These are phyloP conservation scores for Hybognathus amarus DNA, from an alignment of 2,797 vertebrate species.

Conservation along the genomic window DNA sequence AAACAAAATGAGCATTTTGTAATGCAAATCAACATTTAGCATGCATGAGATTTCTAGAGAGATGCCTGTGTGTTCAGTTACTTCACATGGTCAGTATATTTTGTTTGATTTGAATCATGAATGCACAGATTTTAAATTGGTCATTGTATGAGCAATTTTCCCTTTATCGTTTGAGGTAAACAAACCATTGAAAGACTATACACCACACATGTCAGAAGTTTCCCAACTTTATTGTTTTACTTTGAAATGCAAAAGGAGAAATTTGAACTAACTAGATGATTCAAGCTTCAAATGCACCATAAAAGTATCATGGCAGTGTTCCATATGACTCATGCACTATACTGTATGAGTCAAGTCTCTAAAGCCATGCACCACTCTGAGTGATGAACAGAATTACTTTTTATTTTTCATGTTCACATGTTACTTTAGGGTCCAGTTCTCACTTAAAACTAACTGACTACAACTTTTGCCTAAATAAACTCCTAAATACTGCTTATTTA, in stretches of 20 bases:
- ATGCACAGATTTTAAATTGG: not conserved
- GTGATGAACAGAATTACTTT: too few relatives aligned
- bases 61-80: not conserved
- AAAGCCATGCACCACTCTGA: too few relatives aligned
- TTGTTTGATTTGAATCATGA: not conserved
- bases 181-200: not conserved
- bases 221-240: not conserved
- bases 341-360: not conserved
- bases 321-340: not conserved
- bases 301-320: too few relatives aligned
- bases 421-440: too few relatives aligned
- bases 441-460: too few relatives aligned
- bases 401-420: too few relatives aligned
- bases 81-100: not conserved
- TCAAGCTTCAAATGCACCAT: not conserved
- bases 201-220: not conserved
- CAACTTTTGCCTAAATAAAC: too few relatives aligned
- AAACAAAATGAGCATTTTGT: not conserved
- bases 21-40: not conserved
- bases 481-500: too few relatives aligned
- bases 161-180: not conserved
- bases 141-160: not conserved
- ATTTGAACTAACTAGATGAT: not conserved
- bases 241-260: not conserved
- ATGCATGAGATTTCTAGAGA: not conserved